These are phyloP conservation scores for Babyrousa celebensis DNA, from an alignment of 2,797 vertebrate genomes.

Conservation along the genomic window DNA sequence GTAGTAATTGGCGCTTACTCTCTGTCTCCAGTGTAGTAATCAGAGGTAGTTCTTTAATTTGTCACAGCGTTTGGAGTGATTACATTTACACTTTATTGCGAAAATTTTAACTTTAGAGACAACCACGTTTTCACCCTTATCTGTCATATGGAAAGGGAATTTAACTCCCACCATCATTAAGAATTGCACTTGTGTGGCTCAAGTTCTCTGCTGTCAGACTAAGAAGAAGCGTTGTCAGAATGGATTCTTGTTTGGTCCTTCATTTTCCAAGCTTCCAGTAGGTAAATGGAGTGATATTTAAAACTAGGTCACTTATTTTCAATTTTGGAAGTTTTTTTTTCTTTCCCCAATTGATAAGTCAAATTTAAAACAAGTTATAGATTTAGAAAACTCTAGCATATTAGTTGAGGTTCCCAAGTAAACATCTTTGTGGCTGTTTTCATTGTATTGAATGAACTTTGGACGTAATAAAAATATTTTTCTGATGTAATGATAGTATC, in stretches of 20 bases:
- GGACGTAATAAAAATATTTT: conserved; percentile 45
- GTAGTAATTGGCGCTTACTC: conserved; percentile 19
- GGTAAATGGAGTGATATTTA: conserved; percentile 50
- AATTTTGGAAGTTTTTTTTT: conserved; percentile 16
- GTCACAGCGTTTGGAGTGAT: background rate
- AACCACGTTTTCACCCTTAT: conserved; percentile 44
- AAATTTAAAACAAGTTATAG: conserved; percentile 43
- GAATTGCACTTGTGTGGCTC: conserved; percentile 70
- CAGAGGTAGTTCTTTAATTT: background rate
- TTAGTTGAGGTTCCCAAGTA: background rate
- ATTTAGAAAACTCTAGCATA: background rate
- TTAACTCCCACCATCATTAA: conserved; percentile 71
- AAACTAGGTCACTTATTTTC: conserved; percentile 32
- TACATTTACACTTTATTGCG: conserved; percentile 55
- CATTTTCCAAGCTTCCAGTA: conserved; percentile 47
- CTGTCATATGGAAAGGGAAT: conserved; percentile 72
- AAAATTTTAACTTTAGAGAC: conserved; percentile 78
- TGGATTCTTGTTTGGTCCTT: conserved; percentile 63
- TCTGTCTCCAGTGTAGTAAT: conserved; percentile 33
- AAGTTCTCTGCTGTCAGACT: conserved; percentile 3
- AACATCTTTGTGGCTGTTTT: conserved; percentile 19
- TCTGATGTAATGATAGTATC: background rate
- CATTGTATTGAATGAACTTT: background rate
- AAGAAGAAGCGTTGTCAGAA: background rate
- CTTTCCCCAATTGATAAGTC: background rate